These are phyloP conservation scores for Pseudomyrmex sp. DNA, from an alignment of 1,140 invertebrate species.

Conservation along the genomic window DNA sequence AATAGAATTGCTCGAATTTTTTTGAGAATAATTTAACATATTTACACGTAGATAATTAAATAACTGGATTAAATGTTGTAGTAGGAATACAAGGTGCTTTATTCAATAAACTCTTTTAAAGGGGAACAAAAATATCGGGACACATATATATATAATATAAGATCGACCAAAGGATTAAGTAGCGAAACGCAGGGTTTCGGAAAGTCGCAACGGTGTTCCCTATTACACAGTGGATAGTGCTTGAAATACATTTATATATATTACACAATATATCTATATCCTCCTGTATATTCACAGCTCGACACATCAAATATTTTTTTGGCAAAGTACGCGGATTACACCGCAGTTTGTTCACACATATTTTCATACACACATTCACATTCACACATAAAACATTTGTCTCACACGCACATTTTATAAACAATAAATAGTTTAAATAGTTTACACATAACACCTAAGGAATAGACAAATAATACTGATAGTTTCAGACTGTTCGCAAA, in stretches of 20 bases:
- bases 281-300: neutral
- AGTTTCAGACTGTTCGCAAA: conserved; percentile 64
- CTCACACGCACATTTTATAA: conserved; percentile 15
- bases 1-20: no score
- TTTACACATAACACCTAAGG: conserved; percentile 60
- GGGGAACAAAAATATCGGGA: conserved; percentile 52
- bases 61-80: neutral
- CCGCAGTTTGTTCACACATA: conserved; percentile 6
- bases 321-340: conserved; percentile 46
- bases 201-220: conserved; percentile 53
- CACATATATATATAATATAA: conserved; percentile 16
- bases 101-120: conserved; percentile 53
- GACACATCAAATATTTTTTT: conserved; percentile 40
- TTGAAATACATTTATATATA: conserved; percentile 59
- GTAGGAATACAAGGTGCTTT: conserved; percentile 62
- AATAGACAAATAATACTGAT: conserved; percentile 72
- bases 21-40: no score
- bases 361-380: conserved; percentile 22
- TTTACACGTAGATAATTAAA: no score
- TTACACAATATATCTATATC: conserved; percentile 31
- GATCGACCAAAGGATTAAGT: conserved; percentile 46
- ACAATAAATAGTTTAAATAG: conserved; percentile 45
- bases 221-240: conserved; percentile 46
- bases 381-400: conserved; percentile 12
- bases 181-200: conserved; percentile 63